Conservation (phyloP, 2,113 vertebrate genomes). For the Oreotrochilus melanogaster region DNA sequence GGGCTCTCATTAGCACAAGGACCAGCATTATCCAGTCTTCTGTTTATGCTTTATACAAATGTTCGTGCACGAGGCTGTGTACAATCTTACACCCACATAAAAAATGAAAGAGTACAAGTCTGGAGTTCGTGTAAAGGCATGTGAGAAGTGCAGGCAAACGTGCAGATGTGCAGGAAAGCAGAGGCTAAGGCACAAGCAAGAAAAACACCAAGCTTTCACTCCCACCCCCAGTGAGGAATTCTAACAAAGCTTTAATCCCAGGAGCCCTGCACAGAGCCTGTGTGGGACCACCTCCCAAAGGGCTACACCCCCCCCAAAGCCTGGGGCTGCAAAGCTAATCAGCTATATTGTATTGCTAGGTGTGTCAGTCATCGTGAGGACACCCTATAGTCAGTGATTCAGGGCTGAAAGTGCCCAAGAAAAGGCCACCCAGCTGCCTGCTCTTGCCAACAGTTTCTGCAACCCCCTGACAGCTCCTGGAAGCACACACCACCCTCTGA, state of each 20-base stretch:
- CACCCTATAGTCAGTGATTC: not conserved
- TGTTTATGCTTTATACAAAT: conserved; percentile 20
- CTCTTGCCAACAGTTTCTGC: not conserved
- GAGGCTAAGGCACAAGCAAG: not conserved
- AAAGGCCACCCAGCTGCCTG: not conserved
- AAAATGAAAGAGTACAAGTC: conserved; percentile 15
- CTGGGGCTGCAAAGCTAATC: not conserved
- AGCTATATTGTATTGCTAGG: not conserved
- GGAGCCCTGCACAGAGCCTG: not conserved
- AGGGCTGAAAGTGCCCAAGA: not conserved
- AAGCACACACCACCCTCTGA: not conserved
- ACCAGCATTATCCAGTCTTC: not conserved
- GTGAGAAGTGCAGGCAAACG: conserved; percentile 7
- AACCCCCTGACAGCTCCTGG: not conserved
- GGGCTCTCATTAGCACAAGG: not conserved
- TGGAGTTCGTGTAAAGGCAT: conserved; percentile 34
- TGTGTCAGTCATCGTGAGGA: not conserved
- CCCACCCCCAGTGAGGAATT: conserved; percentile 38
- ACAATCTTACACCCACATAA: conserved; percentile 31
- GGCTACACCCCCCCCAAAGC: not conserved
- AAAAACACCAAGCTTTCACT: not conserved
- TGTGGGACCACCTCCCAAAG: not conserved
- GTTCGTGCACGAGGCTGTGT: conserved; percentile 5
- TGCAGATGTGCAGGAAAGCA: conserved; percentile 41
- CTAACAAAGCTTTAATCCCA: conserved; percentile 20